These are phyloP conservation scores for Acrocyrtus sp. DNA, from an alignment of 2,888 invertebrate genomes.

Conservation along the genomic window DNA sequence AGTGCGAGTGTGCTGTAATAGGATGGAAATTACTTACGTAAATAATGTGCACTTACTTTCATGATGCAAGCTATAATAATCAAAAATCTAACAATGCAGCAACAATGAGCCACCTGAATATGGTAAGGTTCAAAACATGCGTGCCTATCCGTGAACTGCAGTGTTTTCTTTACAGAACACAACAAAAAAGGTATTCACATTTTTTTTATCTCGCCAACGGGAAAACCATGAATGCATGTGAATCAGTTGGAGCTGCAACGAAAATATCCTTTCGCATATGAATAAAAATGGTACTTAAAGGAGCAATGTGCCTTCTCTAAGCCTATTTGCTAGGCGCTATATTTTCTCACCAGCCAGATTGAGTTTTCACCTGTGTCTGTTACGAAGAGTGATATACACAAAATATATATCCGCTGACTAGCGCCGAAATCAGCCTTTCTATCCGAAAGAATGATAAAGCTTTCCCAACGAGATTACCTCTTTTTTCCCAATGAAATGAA, in stretches of 20 bases:
- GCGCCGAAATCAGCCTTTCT: background rate
- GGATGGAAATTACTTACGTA: background rate
- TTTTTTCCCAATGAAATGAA: background rate
- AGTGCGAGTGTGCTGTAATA: no score
- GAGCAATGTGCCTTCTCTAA: no score
- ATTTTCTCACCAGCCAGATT: background rate
- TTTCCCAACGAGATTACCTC: slow-evolving; percentile 7
- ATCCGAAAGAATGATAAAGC: background rate
- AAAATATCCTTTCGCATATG: background rate
- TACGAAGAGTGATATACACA: no score
- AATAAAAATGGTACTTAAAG: no score
- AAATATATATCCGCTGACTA: no score
- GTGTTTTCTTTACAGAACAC: background rate
- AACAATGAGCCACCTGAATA: slow-evolving; percentile 2
- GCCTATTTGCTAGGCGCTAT: no score
- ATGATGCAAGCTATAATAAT: slow-evolving; percentile 14
- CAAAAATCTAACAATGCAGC: slow-evolving; percentile 11
- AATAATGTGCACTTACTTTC: background rate
- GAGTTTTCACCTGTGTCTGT: background rate
- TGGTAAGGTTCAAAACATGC: background rate
- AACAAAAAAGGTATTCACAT: background rate
- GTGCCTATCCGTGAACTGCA: background rate
- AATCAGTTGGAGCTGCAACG: background rate
- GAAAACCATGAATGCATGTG: background rate
- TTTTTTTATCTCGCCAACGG: no score